Evolutionary conservation across 2,113 vertebrate genomes (phyloP).

Genomic region (Pachyramphus minor): DNA sequence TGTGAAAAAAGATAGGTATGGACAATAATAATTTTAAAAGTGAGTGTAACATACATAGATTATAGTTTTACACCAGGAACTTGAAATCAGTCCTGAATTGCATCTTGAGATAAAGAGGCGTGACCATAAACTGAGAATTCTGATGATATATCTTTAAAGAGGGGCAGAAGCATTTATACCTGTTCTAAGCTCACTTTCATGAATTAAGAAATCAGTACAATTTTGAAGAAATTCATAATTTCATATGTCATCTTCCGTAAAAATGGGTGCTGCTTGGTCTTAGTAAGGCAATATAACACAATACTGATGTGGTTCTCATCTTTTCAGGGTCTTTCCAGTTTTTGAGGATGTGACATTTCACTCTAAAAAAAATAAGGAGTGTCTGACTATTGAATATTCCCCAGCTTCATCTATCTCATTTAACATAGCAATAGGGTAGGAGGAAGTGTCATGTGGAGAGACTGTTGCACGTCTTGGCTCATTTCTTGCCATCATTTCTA

Average conservation of each 20-base stretch:
- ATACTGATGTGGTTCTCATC: background rate
- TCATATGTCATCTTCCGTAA: background rate
- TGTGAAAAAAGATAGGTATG: background rate
- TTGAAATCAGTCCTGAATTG: background rate
- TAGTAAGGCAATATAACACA: background rate
- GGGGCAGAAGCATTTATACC: background rate
- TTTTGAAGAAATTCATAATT: background rate
- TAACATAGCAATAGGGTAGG: background rate
- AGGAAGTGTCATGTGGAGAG: background rate
- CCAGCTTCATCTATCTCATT: background rate
- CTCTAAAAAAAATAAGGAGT: background rate
- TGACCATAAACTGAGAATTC: background rate
- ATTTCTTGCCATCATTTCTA: constrained; percentile 2
- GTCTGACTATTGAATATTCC: background rate
- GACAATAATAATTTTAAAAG: background rate
- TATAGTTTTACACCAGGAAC: background rate
- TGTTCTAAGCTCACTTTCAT: background rate
- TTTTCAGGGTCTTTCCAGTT: background rate
- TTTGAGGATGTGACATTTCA: background rate
- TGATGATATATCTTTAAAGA: background rate
- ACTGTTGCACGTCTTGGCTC: background rate
- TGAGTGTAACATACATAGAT: background rate
- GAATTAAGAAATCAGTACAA: background rate
- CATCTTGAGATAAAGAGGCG: background rate
- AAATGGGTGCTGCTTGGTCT: background rate